Percentiles rank a stretch among this genome's conserved stretches.
phyloP scores from a whole-genome alignment of 2,888 invertebrate genomes.

The Pyrrhia umbra region DNA sequence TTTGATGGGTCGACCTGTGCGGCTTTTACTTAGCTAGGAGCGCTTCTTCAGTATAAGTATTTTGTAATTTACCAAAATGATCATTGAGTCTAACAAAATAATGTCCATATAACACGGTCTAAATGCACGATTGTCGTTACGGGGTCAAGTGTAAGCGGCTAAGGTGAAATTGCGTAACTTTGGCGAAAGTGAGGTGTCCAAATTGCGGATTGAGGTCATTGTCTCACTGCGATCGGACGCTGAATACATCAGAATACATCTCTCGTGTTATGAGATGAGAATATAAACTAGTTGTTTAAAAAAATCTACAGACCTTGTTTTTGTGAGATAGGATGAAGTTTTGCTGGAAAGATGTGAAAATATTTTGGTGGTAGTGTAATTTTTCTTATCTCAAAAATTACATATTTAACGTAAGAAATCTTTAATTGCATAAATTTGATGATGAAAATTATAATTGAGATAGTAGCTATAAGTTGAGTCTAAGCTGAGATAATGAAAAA shows the following conservation, averaged over 20 bases:
- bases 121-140: conserved; percentile 59
- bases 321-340: not conserved
- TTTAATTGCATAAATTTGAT: no score
- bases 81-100: conserved; percentile 38
- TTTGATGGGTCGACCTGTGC: no score
- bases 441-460: no score
- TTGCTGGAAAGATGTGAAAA: conserved; percentile 2
- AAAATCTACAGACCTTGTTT: conserved; percentile 13
- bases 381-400: no score
- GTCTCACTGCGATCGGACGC: conserved; percentile 78
- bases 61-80: conserved; percentile 24
- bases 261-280: conserved; percentile 46
- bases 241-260: conserved; percentile 60
- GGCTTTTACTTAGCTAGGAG: no score
- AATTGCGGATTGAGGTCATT: conserved; percentile 88
- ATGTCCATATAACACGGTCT: conserved; percentile 34
- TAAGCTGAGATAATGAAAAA: no score
- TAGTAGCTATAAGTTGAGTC: no score
- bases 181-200: conserved; percentile 86
- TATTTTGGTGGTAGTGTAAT: no score
- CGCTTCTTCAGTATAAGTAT: no score
- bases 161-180: conserved; percentile 86
- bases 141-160: conserved; percentile 89
- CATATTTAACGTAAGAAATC: no score
- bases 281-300: conserved; percentile 31